Evolutionary conservation across 1,140 invertebrate species (phyloP), one percentile per base, ranked within the genome.

Genomic region (Agrypnia vestita): DNA sequence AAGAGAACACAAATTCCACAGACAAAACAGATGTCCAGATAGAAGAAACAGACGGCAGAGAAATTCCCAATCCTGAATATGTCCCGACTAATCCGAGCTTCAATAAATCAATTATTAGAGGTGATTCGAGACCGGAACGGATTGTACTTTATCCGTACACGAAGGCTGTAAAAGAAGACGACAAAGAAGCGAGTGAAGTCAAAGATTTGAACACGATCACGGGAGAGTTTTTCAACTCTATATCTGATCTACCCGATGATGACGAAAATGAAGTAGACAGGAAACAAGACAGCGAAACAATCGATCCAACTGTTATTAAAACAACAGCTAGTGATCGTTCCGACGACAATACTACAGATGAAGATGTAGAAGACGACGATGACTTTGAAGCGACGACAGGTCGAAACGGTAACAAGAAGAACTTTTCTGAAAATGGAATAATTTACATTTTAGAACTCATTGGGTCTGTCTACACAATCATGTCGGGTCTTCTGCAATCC

Each of bases 151-250:
- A 71, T 76, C 47, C 73, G 11, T 10, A 17, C 15, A 53, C 79
- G 8, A 85, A 86, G 21, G 85, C 84, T 15, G 10, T 85, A 1
- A 86, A 84, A 67, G 87, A 87, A 82, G 69, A 77, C 47, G 84
- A 85, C n/a, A 86, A 84, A 46, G 87, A 86, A 84, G 87, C 87
- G 47, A 87, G 88, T 67, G 88, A 89, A 80, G 84, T 88, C 9
- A 86, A 76, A 8, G 72, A 80, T 76, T 19, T 76, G 17, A 80
- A 80, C 25, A 74, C 51, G 46, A 25, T 73, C n/a, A 35, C 47
- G 12, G 49, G 35, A 44, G 62, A 69, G 8, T 78, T 69, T 43
- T 78, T 78, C 44, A 17, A 78, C 55, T 43, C 46, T 4, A 51
- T 55, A 10, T 72, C 67, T 12, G 64, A 78, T 13, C 11, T 72